phyloP scores from a whole-genome alignment of 1,140 invertebrate genomes.

The Drosophila subpulchrella region DNA sequence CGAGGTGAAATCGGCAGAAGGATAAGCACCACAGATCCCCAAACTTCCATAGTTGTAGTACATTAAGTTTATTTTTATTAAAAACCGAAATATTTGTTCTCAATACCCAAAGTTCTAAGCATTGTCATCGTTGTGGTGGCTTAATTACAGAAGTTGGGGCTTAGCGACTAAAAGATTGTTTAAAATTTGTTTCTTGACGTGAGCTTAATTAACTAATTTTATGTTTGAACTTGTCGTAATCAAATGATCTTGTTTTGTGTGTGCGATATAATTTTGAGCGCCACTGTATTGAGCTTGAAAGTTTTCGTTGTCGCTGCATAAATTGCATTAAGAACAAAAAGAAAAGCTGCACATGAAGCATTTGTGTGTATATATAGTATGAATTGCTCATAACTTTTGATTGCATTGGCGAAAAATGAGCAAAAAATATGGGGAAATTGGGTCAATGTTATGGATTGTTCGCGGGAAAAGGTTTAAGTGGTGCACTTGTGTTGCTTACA shows the following conservation, averaged over 20 bases:
- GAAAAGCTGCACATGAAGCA: constrained; percentile 45
- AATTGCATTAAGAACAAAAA: constrained; percentile 32
- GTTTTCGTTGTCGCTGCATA: constrained; percentile 36
- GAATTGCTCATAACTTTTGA: constrained; percentile 12
- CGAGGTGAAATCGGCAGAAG: constrained; percentile 2
- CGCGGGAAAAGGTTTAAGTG: neutral
- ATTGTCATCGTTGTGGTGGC: constrained; percentile 32
- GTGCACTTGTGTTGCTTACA: constrained; percentile 24
- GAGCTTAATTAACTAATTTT: constrained; percentile 57
- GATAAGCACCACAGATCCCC: neutral
- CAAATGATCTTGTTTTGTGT: constrained; percentile 13
- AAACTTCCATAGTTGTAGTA: constrained; percentile 27
- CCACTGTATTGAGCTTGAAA: constrained; percentile 41
- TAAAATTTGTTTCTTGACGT: constrained; percentile 47
- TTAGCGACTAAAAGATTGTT: constrained; percentile 63
- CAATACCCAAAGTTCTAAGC: constrained; percentile 36
- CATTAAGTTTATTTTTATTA: constrained; percentile 74
- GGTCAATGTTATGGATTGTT: constrained; percentile 43
- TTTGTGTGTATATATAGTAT: constrained; percentile 16
- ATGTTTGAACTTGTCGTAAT: constrained; percentile 47
- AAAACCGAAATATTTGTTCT: constrained; percentile 47
- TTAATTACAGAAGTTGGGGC: constrained; percentile 60
- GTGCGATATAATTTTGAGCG: constrained; percentile 24
- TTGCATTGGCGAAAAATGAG: constrained; percentile 24
- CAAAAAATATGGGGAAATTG: constrained; percentile 32